Evolutionary conservation across 2,113 vertebrate genomes (phyloP).

Genomic region (Polypterus senegalus): DNA sequence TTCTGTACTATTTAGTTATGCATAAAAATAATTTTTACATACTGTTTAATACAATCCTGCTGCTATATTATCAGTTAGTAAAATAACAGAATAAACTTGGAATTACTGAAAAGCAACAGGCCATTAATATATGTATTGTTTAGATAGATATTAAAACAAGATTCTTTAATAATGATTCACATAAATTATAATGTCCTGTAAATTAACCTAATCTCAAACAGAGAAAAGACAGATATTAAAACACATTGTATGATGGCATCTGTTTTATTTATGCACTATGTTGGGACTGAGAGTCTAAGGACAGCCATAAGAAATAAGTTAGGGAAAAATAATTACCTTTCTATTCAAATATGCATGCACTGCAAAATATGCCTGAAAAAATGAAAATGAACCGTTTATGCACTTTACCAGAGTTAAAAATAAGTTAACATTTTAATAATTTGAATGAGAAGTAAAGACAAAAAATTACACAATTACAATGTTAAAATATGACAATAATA

Average conservation of each 20-base stretch:
- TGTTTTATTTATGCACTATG: constrained; percentile 11
- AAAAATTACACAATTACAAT: no score
- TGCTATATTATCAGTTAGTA: no score
- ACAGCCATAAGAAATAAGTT: constrained; percentile 3
- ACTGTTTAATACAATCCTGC: no score
- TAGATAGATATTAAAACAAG: background rate
- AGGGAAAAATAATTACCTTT: constrained; percentile 13
- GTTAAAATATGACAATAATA: no score
- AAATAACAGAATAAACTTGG: no score
- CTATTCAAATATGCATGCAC: constrained; percentile 9
- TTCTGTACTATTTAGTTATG: no score
- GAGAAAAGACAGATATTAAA: no score
- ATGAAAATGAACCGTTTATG: constrained; percentile 1
- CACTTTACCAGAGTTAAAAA: constrained; percentile 11
- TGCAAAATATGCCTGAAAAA: constrained; percentile 11
- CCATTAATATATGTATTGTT: no score
- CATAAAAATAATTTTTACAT: no score
- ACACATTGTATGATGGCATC: constrained; percentile 8
- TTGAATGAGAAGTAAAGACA: background rate
- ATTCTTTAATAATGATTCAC: constrained; percentile 6
- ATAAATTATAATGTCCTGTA: constrained; percentile 3
- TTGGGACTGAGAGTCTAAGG: constrained; percentile 13
- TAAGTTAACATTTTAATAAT: constrained; percentile 16
- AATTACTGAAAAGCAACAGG: no score
- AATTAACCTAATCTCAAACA: background rate